phyloP scores from a whole-genome alignment of 2,888 invertebrate genomes.

The Amphipyra berbera region DNA sequence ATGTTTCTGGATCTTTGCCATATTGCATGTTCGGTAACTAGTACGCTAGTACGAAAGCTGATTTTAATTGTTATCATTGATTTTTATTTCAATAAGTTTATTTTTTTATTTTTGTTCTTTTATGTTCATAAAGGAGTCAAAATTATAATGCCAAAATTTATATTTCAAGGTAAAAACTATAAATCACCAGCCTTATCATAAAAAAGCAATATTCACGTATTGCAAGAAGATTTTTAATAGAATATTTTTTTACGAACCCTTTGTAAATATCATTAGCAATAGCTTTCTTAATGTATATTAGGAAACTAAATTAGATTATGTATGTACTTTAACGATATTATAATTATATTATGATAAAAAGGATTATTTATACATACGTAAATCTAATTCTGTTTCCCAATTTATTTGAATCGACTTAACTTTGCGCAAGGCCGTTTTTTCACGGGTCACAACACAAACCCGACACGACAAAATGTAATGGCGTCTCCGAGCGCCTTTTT shows the following conservation, averaged over 20 bases:
- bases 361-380: neutral
- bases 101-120: no score
- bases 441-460: no score
- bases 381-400: slow-evolving; percentile 6
- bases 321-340: neutral
- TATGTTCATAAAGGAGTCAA: no score
- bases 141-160: no score
- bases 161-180: no score
- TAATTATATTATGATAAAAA: neutral
- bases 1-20: neutral
- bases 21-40: slow-evolving; percentile 3
- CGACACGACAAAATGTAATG: no score
- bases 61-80: neutral
- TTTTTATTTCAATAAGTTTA: no score
- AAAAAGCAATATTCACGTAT: no score
- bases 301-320: slow-evolving; percentile 11
- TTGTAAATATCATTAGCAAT: slow-evolving; percentile 23
- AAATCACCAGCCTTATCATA: no score
- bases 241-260: slow-evolving; percentile 4
- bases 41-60: slow-evolving; percentile 2
- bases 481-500: no score
- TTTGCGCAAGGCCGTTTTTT: no score
- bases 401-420: neutral
- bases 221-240: neutral
- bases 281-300: slow-evolving; percentile 4